Conservation (phyloP, 2,888 invertebrate genomes). For the Myopa tessellatipennis region DNA sequence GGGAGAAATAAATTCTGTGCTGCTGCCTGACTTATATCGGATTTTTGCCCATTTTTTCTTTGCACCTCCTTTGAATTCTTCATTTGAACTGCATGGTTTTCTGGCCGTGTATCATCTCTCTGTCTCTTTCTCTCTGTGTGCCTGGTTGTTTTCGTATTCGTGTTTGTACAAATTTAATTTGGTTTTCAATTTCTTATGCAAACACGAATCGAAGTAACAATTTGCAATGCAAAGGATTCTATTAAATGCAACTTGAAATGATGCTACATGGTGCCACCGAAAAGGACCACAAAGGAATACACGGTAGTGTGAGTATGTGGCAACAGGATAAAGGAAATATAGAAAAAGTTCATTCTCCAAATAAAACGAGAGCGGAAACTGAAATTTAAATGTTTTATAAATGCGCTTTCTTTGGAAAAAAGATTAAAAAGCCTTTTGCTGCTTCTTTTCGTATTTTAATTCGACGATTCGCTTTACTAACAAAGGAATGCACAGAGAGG, state of each 20-base stretch:
- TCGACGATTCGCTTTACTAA: too few relatives aligned
- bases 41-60: neutral
- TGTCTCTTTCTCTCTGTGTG: neutral
- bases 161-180: conserved; percentile 29
- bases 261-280: neutral
- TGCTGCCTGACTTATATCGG: neutral
- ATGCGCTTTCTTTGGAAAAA: too few relatives aligned
- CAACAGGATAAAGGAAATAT: neutral
- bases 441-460: too few relatives aligned
- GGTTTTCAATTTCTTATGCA: conserved; percentile 7
- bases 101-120: too few relatives aligned
- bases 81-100: too few relatives aligned
- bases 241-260: conserved; percentile 12
- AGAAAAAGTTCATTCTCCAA: neutral
- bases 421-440: too few relatives aligned
- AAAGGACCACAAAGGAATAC: neutral
- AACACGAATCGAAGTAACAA: neutral
- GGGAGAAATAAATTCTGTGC: neutral
- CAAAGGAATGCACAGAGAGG: too few relatives aligned
- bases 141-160: neutral
- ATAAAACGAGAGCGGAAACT: too few relatives aligned
- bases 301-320: neutral
- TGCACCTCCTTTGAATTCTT: too few relatives aligned
- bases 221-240: conserved; percentile 22
- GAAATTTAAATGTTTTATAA: too few relatives aligned